These are phyloP conservation scores for Saccopteryx bilineata DNA, from an alignment of 2,113 vertebrate species.

Conservation along the genomic window DNA sequence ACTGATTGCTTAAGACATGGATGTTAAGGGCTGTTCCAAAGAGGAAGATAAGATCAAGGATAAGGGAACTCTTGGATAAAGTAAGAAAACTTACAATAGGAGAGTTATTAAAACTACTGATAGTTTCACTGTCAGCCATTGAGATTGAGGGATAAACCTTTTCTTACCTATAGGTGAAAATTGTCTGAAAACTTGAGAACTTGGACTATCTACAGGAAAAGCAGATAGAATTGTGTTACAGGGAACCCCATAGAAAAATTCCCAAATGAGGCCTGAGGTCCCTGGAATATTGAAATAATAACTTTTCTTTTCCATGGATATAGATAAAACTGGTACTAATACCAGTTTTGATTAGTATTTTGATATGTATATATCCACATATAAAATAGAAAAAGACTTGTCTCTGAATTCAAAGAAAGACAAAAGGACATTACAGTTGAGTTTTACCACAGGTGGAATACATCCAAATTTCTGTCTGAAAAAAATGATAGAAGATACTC, in stretches of 20 bases:
- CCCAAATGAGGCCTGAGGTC: neutral
- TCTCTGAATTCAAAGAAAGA: conserved; percentile 44
- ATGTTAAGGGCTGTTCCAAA: neutral
- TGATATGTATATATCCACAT: neutral
- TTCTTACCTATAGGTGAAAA: neutral
- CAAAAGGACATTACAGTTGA: neutral
- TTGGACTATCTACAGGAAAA: neutral
- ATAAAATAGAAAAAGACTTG: conserved; percentile 13
- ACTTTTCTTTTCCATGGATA: neutral
- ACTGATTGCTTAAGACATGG: neutral
- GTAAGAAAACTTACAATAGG: neutral
- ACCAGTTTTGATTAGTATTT: neutral
- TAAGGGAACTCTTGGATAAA: neutral
- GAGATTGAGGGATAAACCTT: neutral
- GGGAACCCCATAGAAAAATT: neutral
- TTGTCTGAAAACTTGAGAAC: neutral
- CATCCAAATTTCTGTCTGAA: neutral
- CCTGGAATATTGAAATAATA: neutral
- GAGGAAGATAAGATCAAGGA: neutral
- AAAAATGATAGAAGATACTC: neutral
- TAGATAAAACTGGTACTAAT: neutral
- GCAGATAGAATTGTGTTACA: neutral
- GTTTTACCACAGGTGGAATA: neutral
- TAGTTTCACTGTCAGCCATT: neutral
- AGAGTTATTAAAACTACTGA: neutral